A percentile compares a stretch with the other conserved stretches of the same genome.
Evolutionary conservation across 2,888 invertebrate genomes (phyloP).

Genomic region (Pharmacophagus antenor): DNA sequence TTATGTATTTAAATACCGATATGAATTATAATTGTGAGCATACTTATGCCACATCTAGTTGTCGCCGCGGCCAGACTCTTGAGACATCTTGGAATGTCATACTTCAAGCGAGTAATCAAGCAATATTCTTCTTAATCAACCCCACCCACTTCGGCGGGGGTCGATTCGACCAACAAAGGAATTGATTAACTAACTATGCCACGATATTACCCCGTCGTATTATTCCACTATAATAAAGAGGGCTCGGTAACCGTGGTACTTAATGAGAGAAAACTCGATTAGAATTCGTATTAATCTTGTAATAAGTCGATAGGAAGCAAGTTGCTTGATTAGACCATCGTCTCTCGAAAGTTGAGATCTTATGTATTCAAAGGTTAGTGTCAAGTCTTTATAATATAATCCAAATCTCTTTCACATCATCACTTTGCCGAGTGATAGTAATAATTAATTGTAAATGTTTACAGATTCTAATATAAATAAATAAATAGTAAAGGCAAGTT

Average conservation of each 20-base stretch:
- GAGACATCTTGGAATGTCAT: constrained; percentile 43
- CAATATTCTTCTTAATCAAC: constrained; percentile 81
- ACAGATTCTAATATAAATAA: too few relatives aligned
- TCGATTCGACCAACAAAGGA: constrained; percentile 78
- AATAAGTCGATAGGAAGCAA: constrained; percentile 64
- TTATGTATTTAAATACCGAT: not conserved
- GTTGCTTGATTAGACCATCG: constrained; percentile 56
- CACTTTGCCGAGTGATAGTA: too few relatives aligned
- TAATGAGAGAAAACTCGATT: constrained; percentile 81
- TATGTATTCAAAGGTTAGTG: constrained; percentile 17
- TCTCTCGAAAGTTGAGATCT: constrained; percentile 17
- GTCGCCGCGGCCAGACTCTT: constrained; percentile 10
- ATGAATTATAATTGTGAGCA: not conserved
- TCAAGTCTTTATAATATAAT: too few relatives aligned
- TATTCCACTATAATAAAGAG: constrained; percentile 79
- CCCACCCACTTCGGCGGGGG: constrained; percentile 73
- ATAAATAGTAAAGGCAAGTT: too few relatives aligned
- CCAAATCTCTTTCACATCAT: too few relatives aligned
- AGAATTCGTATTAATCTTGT: constrained; percentile 78
- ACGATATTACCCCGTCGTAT: constrained; percentile 77
- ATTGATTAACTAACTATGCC: constrained; percentile 81
- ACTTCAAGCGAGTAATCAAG: constrained; percentile 78
- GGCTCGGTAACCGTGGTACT: constrained; percentile 77
- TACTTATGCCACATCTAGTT: constrained; percentile 19
- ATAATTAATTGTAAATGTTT: too few relatives aligned